Percentiles rank a stretch among this genome's conserved stretches.
These are phyloP conservation scores for Drosophila athabasca DNA, from an alignment of 1,140 invertebrate species.

Conservation along the genomic window DNA sequence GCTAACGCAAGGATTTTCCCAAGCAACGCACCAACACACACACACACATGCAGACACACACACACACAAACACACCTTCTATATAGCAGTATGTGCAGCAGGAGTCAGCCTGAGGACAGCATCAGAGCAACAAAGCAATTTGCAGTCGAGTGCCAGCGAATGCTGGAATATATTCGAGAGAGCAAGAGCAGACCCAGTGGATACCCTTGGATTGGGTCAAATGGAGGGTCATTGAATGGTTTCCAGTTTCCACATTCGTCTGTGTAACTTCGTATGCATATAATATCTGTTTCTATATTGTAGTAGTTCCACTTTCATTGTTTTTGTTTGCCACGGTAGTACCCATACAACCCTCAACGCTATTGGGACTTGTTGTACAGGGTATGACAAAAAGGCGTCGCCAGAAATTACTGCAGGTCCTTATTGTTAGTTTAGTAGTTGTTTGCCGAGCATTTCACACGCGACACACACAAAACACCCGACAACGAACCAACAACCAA, in stretches of 20 bases:
- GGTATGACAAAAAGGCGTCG: conserved; percentile 53
- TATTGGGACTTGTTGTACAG: background rate
- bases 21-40: conserved; percentile 5
- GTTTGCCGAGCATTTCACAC: conserved; percentile 76
- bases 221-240: too few species aligned
- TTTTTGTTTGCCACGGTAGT: too few species aligned
- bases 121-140: conserved; percentile 52
- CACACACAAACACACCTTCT: conserved; percentile 5
- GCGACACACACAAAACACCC: conserved; percentile 46
- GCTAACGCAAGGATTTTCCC: conserved; percentile 75
- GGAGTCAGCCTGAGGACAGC: conserved; percentile 34
- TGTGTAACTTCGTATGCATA: too few species aligned
- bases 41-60: conserved; percentile 12
- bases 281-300: too few species aligned
- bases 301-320: too few species aligned
- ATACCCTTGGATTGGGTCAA: conserved; percentile 10
- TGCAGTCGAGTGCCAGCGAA: conserved; percentile 24
- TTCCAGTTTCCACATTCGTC: too few species aligned
- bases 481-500: conserved; percentile 27
- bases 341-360: too few species aligned
- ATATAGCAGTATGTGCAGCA: conserved; percentile 11
- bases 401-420: conserved; percentile 71
- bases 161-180: too few species aligned
- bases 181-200: background rate
- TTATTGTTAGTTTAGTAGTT: conserved; percentile 79